Conservation (phyloP, 2,797 vertebrate species). For the Poeciliopsis infans region DNA sequence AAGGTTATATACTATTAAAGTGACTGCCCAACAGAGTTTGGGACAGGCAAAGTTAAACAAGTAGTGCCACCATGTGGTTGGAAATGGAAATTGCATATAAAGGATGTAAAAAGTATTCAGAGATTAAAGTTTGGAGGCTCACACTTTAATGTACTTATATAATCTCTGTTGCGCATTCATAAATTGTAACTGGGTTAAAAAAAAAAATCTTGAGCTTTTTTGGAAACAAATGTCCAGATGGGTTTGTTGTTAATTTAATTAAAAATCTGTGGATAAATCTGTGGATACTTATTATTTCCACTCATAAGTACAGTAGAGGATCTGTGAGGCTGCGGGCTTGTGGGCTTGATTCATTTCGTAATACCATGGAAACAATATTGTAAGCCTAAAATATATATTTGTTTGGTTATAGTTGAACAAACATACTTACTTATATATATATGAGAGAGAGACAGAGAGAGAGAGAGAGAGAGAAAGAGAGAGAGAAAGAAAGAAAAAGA, state of each 20-base stretch:
- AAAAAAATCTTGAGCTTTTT: neutral
- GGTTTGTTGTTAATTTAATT: neutral
- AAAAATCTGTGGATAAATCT: neutral
- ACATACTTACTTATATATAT: too few species aligned
- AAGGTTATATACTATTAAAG: neutral
- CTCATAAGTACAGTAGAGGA: neutral
- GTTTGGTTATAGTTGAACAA: neutral
- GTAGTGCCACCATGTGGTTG: slow-evolving; percentile 51
- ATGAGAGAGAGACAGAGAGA: neutral
- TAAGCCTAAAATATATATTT: neutral
- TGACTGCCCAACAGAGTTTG: neutral
- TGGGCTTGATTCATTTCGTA: neutral
- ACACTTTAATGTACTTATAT: neutral
- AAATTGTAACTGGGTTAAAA: neutral
- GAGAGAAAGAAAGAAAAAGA: neutral
- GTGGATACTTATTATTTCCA: neutral
- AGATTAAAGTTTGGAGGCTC: neutral
- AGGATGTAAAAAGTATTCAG: neutral
- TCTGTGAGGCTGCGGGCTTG: neutral
- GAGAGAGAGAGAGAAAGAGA: neutral
- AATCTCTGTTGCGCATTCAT: neutral
- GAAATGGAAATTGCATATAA: slow-evolving; percentile 7
- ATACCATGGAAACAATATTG: neutral
- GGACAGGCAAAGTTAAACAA: slow-evolving; percentile 10
- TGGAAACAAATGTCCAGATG: neutral